phyloP scores from a whole-genome alignment of 2,888 invertebrate species.

The Onchidella celtica region DNA sequence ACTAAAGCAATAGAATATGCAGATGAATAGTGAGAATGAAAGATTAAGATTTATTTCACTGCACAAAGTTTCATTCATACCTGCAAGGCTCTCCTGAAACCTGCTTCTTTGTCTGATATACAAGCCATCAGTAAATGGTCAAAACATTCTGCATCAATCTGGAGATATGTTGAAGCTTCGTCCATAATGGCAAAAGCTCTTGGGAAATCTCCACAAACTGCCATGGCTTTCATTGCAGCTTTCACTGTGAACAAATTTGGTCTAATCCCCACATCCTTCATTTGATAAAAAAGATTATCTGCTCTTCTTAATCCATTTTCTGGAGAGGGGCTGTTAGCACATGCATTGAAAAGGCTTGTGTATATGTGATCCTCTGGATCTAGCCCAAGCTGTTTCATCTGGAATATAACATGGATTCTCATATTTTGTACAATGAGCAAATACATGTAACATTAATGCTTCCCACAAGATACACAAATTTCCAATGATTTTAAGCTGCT shows the following conservation, averaged over 20 bases:
- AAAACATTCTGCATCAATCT: constrained; percentile 85
- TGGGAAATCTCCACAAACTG: constrained; percentile 88
- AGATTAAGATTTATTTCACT: no score
- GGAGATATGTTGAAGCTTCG: constrained; percentile 85
- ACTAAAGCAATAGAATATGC: no score
- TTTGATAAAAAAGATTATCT: constrained; percentile 84
- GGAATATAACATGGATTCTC: constrained; percentile 51
- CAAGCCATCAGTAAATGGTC: constrained; percentile 92
- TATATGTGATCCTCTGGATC: constrained; percentile 87
- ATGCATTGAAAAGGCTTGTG: constrained; percentile 93
- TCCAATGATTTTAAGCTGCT: no score
- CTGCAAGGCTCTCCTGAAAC: constrained; percentile 89
- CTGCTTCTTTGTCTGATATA: constrained; percentile 88
- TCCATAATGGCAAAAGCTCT: constrained; percentile 91
- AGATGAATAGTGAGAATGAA: no score
- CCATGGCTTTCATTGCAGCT: constrained; percentile 95
- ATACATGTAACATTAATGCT: no score
- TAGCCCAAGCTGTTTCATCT: constrained; percentile 89
- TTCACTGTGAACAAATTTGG: constrained; percentile 90
- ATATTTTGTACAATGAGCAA: neutral
- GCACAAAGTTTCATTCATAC: no score
- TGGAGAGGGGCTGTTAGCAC: constrained; percentile 87
- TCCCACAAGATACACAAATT: no score
- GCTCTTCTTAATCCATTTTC: constrained; percentile 87
- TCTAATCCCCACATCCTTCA: constrained; percentile 85